These are phyloP conservation scores for Trachelus iudaicus DNA, from an alignment of 2,888 invertebrate genomes.

Conservation along the genomic window DNA sequence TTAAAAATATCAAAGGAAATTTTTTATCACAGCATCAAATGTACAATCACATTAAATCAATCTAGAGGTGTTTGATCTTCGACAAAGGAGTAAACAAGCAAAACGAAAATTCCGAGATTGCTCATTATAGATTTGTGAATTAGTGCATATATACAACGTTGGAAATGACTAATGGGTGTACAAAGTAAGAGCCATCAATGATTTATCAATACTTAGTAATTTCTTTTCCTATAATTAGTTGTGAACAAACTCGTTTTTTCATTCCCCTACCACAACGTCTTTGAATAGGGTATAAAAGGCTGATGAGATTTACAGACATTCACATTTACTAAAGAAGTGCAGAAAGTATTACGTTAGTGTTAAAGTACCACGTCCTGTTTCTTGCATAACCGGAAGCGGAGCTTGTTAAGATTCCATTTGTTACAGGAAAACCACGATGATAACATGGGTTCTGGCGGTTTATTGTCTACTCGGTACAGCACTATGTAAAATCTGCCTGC, in stretches of 20 bases:
- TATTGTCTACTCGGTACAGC: background rate
- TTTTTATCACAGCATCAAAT: too few relatives aligned
- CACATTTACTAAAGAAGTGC: background rate
- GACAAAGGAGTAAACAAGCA: too few relatives aligned
- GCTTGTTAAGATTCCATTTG: background rate
- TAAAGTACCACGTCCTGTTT: background rate
- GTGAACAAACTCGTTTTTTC: background rate
- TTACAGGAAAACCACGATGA: background rate
- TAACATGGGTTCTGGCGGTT: background rate
- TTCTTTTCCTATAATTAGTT: background rate
- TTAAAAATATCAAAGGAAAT: too few relatives aligned
- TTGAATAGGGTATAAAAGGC: background rate
- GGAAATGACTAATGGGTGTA: background rate
- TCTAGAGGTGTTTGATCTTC: too few relatives aligned
- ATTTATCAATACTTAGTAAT: background rate
- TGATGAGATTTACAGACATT: background rate
- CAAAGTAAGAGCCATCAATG: background rate
- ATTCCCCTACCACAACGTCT: background rate
- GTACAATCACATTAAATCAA: too few relatives aligned
- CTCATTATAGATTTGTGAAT: too few relatives aligned
- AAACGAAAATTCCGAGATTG: too few relatives aligned
- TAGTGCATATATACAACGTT: too few relatives aligned
- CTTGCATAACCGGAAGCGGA: background rate
- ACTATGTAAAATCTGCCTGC: background rate
- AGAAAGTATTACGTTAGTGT: background rate